Conservation (phyloP, 2,888 invertebrate genomes). For the Eupeodes luniger region DNA sequence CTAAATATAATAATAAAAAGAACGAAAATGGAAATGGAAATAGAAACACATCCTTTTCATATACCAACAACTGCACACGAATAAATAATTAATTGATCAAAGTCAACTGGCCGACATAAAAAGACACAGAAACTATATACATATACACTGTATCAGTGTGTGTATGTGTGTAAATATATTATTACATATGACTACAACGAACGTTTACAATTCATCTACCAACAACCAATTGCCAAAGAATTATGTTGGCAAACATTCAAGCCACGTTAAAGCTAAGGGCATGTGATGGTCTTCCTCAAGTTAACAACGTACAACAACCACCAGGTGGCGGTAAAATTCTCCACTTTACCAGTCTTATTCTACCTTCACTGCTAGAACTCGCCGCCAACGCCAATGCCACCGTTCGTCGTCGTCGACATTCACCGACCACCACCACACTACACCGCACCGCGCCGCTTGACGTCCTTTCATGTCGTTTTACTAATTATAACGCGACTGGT, state of each 20-base stretch:
- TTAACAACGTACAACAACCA: constrained; percentile 25
- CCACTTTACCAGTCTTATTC: neutral
- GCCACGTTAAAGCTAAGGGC: constrained; percentile 52
- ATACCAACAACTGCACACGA: constrained; percentile 49
- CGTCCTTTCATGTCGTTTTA: constrained; percentile 63
- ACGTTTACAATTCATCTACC: constrained; percentile 39
- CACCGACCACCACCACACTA: too few species aligned
- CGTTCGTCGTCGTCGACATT: too few species aligned
- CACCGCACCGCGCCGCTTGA: neutral
- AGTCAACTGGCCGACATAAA: constrained; percentile 54
- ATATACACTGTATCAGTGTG: neutral
- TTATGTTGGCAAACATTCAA: constrained; percentile 69
- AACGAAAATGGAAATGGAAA: neutral
- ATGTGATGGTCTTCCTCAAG: constrained; percentile 47
- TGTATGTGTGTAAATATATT: neutral
- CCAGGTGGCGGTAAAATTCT: constrained; percentile 1
- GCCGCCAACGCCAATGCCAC: too few species aligned
- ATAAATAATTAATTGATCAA: constrained; percentile 76
- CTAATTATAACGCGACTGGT: constrained; percentile 74
- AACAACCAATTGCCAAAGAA: constrained; percentile 57
- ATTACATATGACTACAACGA: constrained; percentile 28
- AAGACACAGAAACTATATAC: constrained; percentile 8
- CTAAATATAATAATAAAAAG: neutral
- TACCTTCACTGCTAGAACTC: too few species aligned
- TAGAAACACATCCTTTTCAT: neutral